Evolutionary conservation across 2,888 invertebrate species (phyloP), one percentile per base, ranked within the genome.

Genomic region (Ypsolopha sequella): DNA sequence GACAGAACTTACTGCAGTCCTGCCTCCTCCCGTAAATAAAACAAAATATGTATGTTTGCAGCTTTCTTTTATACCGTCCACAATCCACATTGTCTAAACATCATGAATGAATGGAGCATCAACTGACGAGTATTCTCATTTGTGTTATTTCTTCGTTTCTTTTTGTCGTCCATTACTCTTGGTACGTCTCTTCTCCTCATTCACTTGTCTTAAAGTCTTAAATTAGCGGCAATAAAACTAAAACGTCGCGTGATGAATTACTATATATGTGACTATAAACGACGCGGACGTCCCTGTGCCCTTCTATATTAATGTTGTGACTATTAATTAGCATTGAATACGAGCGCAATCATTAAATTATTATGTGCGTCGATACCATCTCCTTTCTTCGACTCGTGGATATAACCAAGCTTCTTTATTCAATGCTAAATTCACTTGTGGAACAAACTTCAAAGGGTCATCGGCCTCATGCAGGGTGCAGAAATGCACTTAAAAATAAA

Each of bases 401-500:
- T 24, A 24, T 24, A n/a, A n/a, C n/a, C n/a, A n/a, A n/a, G n/a
- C n/a, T 24, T 39, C 10, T 39, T 1, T 1, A 39, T 39, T 9
- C 6, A 39, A 11, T 39, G 10, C 10, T 39, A 39, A 39, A 39
- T 6, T 11, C 11, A 11, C 39, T 11, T 3, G 4, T 24, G 24
- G 24, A 24, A 24, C 2, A 24, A 24, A 24, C 24, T 3, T 24
- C 24, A 4, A 2, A 24, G 24, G 9, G 43, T 43, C 11, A 43
- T 43, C 14, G 43, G 7, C 14, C 43, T 43, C 13, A 43, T 13
- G 63, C 58, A 53, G 60, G 59, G 64, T 63, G 76, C 76, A 74
- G 73, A 77, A 77, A 76, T 66, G 64, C 64, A 67, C 67, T 63
- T 64, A 67, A 69, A 70, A 70, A 70, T 58, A 62, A 64, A 76